Evolutionary conservation across 2,113 vertebrate genomes (phyloP), one percentile per base, ranked within the genome.

Genomic region (Echinops telfairi): DNA sequence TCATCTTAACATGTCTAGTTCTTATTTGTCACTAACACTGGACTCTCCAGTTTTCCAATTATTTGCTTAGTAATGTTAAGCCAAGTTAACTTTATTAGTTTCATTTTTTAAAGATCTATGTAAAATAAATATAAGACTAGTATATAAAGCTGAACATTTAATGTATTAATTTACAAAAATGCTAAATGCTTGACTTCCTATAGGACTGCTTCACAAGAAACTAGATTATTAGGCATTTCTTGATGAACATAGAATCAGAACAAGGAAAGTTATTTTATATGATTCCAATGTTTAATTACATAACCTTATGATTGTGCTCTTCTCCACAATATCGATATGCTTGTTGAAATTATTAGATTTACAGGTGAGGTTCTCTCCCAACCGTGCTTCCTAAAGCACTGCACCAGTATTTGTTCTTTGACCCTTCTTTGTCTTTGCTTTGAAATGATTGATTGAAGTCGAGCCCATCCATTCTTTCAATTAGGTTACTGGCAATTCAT

Each of bases 371-470:
- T 11, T 25, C 6, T 70, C 64, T 91, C 70, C 11, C 20, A 73
- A 12, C 53, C 31, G 23, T 62, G 5, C 73, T 83, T 84, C 73
- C 79, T 57, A 23, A 73, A 36, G 11, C 16, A 86, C 17, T 2
- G 6, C 17, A 31, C 68, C 7, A n/a, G 25, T 66, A 40, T 87
- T 91, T 17, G 33, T 77, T 91, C 47, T 19, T 19, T 79, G 33
- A 77, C 68, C 70, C 89, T 82, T 89, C 33, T 92, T 71, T 66
- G 75, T 33, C 36, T 76, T 80, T 91, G 27, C 10, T 91, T 89
- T 87, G 88, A 84, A 92, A 86, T 71, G 19, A 76, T 83, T 79
- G 17, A 86, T 88, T 90, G 47, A 53, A 53, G 10, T 11, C 12
- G 47, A 53, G 47, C 47, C 47, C 47, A 53, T 53, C 47, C 47